phyloP scores from a whole-genome alignment of 1,140 invertebrate genomes.

The Drosophila chauvacae region DNA sequence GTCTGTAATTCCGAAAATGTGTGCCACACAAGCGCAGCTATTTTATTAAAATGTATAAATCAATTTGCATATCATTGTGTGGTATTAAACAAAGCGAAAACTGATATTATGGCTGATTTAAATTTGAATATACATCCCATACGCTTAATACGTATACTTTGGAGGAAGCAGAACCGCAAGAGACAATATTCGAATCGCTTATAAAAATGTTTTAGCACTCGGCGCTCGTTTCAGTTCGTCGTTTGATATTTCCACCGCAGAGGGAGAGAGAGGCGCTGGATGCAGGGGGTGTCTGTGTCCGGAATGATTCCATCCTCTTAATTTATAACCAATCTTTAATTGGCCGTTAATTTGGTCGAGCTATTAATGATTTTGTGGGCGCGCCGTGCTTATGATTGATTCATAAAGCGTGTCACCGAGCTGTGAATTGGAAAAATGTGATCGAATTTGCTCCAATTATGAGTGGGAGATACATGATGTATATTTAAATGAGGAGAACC shows the following conservation, averaged over 20 bases:
- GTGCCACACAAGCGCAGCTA: slow-evolving; percentile 29
- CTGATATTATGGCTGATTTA: slow-evolving; percentile 67
- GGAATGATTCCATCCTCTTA: slow-evolving; percentile 31
- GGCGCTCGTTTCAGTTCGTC: slow-evolving; percentile 8
- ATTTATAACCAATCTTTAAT: slow-evolving; percentile 46
- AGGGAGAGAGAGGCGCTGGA: neutral
- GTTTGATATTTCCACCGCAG: slow-evolving; percentile 16
- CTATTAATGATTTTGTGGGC: slow-evolving; percentile 51
- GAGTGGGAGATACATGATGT: slow-evolving; percentile 12
- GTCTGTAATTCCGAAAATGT: slow-evolving; percentile 25
- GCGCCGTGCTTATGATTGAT: slow-evolving; percentile 53
- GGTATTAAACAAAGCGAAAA: slow-evolving; percentile 46
- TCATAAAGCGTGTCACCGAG: slow-evolving; percentile 38
- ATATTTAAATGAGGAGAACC: slow-evolving; percentile 29
- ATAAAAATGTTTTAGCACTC: slow-evolving; percentile 56
- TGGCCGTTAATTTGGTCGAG: slow-evolving; percentile 50
- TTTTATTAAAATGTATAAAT: slow-evolving; percentile 62
- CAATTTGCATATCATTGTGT: slow-evolving; percentile 57
- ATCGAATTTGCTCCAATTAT: slow-evolving; percentile 47
- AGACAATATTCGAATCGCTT: slow-evolving; percentile 65
- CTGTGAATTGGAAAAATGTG: slow-evolving; percentile 34
- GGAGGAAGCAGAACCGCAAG: slow-evolving; percentile 49
- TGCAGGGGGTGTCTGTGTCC: slow-evolving; percentile 6
- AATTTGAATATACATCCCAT: slow-evolving; percentile 48
- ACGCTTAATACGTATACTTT: slow-evolving; percentile 1